phyloP scores from a whole-genome alignment of 2,888 invertebrate genomes.

The Norana najaformis region DNA sequence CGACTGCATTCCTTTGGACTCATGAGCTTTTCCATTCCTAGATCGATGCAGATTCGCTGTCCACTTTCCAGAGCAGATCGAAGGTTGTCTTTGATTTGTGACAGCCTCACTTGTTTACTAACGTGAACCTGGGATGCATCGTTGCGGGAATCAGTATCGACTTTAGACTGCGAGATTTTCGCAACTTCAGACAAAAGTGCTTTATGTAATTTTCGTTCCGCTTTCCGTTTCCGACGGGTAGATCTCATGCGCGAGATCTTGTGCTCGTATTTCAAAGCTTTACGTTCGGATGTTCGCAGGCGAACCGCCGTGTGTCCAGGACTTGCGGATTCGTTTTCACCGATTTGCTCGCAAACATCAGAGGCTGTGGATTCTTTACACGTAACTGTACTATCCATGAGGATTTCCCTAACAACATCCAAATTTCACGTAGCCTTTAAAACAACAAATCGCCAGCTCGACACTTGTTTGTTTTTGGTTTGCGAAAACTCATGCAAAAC shows the following conservation, averaged over 20 bases:
- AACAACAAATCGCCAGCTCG: neutral
- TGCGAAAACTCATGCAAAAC: neutral
- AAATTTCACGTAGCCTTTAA: neutral
- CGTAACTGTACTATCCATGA: neutral
- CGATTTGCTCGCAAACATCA: neutral
- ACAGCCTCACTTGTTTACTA: neutral
- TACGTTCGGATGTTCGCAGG: neutral
- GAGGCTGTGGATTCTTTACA: neutral
- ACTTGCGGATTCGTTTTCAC: neutral
- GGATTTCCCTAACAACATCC: neutral
- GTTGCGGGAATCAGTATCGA: neutral
- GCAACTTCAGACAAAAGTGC: neutral
- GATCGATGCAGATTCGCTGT: slow-evolving; percentile 49
- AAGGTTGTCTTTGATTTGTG: slow-evolving; percentile 19
- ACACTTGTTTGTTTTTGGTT: neutral
- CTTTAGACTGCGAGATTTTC: neutral
- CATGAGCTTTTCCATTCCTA: slow-evolving; percentile 49
- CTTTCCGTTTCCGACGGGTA: neutral
- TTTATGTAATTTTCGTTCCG: neutral
- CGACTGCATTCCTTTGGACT: slow-evolving; percentile 53
- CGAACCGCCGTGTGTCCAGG: neutral
- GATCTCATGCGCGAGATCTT: neutral
- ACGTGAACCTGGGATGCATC: neutral
- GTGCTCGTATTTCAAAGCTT: neutral
- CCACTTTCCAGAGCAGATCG: slow-evolving; percentile 33